Evolutionary conservation across 2,888 invertebrate species (phyloP).

Genomic region (Stenurella melanura): DNA sequence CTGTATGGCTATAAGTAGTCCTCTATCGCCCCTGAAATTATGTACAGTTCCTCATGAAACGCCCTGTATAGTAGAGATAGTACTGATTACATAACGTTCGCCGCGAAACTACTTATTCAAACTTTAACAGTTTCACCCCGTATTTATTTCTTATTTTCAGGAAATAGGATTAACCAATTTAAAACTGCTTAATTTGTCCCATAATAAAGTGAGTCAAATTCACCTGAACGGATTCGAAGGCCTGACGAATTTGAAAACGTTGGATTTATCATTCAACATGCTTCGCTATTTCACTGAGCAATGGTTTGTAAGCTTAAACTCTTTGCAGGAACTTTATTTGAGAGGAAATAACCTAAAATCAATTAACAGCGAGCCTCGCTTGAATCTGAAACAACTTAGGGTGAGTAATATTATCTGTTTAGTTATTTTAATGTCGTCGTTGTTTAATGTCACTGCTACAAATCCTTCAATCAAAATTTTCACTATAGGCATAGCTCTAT

Average conservation of each 20-base stretch:
- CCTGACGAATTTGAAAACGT: slow-evolving; percentile 73
- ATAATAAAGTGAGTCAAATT: slow-evolving; percentile 79
- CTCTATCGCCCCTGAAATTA: too few species aligned
- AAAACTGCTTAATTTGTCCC: slow-evolving; percentile 75
- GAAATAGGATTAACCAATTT: slow-evolving; percentile 74
- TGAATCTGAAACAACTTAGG: slow-evolving; percentile 76
- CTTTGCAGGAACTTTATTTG: slow-evolving; percentile 76
- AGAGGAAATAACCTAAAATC: slow-evolving; percentile 78
- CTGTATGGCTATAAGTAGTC: too few species aligned
- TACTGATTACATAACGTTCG: too few species aligned
- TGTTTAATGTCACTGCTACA: too few species aligned
- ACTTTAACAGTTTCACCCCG: background rate
- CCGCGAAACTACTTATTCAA: too few species aligned
- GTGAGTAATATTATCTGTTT: slow-evolving; percentile 66
- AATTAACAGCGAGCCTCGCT: slow-evolving; percentile 74
- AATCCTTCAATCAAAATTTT: too few species aligned
- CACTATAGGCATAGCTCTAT: too few species aligned
- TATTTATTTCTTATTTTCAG: slow-evolving; percentile 68
- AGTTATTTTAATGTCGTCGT: background rate
- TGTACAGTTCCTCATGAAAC: too few species aligned
- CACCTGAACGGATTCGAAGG: slow-evolving; percentile 78
- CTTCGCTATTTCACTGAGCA: slow-evolving; percentile 76
- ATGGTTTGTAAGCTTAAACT: slow-evolving; percentile 76
- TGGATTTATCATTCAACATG: slow-evolving; percentile 80
- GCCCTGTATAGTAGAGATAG: too few species aligned